phyloP scores from a whole-genome alignment of 1,140 invertebrate species.

The Lepeophtheirus salmonis region DNA sequence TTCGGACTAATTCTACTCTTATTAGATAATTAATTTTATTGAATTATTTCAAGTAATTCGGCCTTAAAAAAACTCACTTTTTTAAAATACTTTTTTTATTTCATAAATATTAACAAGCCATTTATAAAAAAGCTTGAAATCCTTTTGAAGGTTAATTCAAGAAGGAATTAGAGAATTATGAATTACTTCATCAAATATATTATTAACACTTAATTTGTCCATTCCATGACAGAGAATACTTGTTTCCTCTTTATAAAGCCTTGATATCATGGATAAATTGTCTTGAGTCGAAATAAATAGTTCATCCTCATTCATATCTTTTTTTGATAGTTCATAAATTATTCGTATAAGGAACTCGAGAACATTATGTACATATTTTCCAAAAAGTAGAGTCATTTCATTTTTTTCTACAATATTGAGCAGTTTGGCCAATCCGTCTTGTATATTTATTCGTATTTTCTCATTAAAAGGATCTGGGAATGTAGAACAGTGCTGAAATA shows the following conservation, averaged over 20 bases:
- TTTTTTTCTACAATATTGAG: neutral
- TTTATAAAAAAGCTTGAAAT: too few species aligned
- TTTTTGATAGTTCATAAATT: neutral
- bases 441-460: neutral
- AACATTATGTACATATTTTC: neutral
- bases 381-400: neutral
- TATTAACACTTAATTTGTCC: neutral
- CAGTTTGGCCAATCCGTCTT: neutral
- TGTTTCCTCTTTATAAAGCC: neutral
- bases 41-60: too few species aligned
- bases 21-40: too few species aligned
- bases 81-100: too few species aligned
- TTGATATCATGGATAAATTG: neutral
- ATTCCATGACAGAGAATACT: neutral
- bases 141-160: too few species aligned
- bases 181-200: neutral
- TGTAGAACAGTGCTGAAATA: neutral
- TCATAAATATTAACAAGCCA: too few species aligned
- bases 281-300: neutral
- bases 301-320: neutral
- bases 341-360: neutral
- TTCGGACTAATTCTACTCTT: too few species aligned
- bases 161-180: too few species aligned
- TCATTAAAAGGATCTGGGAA: neutral
- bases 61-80: too few species aligned